Evolutionary conservation across 1,140 invertebrate genomes (phyloP).

Genomic region (Caenorhabditis elegans): WBcel235 BX284604.4:14078501-14079000

Average conservation of each 20-base stretch:
- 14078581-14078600: no score
- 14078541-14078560: not conserved
- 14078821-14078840: conserved; percentile 39
- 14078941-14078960: not conserved
- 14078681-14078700: not conserved
- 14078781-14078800: not conserved
- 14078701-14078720: not conserved
- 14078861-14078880: no score
- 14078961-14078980: not conserved
- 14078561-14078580: no score
- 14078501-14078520: no score
- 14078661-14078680: not conserved
- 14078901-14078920: not conserved
- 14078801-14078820: not conserved
- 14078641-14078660: not conserved
- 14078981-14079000: no score
- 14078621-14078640: not conserved
- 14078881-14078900: not conserved
- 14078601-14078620: no score
- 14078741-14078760: not conserved
- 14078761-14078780: not conserved
- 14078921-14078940: not conserved
- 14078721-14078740: not conserved
- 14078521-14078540: not conserved
- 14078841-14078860: not conserved